phyloP scores from a whole-genome alignment of 2,113 vertebrate genomes.

The Hippolais icterina region DNA sequence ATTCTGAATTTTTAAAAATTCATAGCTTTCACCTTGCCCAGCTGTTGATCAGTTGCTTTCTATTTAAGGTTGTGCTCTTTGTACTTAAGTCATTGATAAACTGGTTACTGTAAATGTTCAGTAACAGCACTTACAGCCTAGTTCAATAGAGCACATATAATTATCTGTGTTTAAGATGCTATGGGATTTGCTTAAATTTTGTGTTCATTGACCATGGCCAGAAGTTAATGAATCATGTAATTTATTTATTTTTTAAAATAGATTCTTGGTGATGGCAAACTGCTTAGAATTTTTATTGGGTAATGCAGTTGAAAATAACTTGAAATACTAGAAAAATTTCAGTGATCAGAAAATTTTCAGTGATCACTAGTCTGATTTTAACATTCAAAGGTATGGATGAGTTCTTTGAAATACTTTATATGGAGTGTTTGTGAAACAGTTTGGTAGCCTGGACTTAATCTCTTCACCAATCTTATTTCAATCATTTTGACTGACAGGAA shows the following conservation, averaged over 20 bases:
- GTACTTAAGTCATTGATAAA: not conserved
- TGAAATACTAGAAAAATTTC: not conserved
- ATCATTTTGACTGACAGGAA: slow-evolving; percentile 77
- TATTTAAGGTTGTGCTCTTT: not conserved
- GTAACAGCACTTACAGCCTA: not conserved
- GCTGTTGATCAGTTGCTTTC: not conserved
- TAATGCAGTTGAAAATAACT: not conserved
- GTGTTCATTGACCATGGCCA: not conserved
- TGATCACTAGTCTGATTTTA: not conserved
- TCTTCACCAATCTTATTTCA: not conserved
- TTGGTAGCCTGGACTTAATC: not conserved
- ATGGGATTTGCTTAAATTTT: not conserved
- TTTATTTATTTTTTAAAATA: not conserved
- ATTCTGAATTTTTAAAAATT: not conserved
- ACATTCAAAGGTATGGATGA: not conserved
- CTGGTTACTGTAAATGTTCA: not conserved
- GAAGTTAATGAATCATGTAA: not conserved
- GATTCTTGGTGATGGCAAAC: not conserved
- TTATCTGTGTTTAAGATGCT: not conserved
- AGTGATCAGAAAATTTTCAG: not conserved
- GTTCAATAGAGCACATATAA: not conserved
- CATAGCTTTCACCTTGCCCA: not conserved
- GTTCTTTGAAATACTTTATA: not conserved
- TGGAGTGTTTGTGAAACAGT: not conserved
- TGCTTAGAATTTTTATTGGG: not conserved